Evolutionary conservation across 2,888 invertebrate genomes (phyloP), one percentile per base, ranked within the genome.

Genomic region (Calameuta filiformis): DNA sequence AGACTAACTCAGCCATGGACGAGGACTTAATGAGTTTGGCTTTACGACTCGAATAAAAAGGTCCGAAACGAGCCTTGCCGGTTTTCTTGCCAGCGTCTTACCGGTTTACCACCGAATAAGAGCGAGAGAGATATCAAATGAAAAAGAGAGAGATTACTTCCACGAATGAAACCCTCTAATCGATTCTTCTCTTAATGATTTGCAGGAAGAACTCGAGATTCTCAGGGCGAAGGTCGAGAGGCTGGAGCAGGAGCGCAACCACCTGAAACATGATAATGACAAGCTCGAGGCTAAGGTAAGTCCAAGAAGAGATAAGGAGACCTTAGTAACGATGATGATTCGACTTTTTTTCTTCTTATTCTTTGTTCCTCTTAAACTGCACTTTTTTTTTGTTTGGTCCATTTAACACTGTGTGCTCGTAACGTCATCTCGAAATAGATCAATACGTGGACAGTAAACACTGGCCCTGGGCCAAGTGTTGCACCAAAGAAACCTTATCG

Each of bases 251-350:
- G 98, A 98, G 90, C 94, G 97, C 85, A 95, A 94, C 85, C 95
- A 96, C 86, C 94, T 97, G 91, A 98, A 98, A 92, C 95, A 95
- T 90, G 96, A 97, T 89, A 97, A 96, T 89, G 98, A 98, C 89
- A 96, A 96, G 92, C 93, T 98, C 85, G 98, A 98, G 92, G 95
- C 96, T 80, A 98, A 97, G 96, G 98, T 98, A 92, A 94, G 95
- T 91, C 30, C 30, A 75, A 73, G 69, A 4, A 23, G 23, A 56
- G 56, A 23, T 56, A 56, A 56, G 23, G 9, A 56, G 56, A 6
- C 40, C 15, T 12, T 40, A 6, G 15, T 40, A 15, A 40, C 15
- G 15, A 56, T 56, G 56, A 56, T 56, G 40, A 56, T 23, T 6
- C 23, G 23, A 56, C 56, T 9, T 40, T 37, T 40, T 40, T 23